Conservation (phyloP, 2,797 vertebrate species). For the Mergus octosetaceus region DNA sequence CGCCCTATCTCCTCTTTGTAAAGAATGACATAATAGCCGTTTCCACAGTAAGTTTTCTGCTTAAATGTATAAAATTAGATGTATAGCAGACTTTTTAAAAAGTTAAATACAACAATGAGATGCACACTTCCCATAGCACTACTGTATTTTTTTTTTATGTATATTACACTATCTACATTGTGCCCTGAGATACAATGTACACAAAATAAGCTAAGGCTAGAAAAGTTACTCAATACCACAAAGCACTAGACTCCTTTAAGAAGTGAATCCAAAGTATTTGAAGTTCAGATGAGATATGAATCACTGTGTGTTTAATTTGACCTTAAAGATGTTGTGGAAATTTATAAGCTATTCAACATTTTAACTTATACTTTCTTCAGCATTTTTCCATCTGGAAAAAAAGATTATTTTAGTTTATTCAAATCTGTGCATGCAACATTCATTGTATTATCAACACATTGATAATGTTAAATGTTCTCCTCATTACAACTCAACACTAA, state of each 20-base stretch:
- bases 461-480: background rate
- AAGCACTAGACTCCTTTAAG: conserved; percentile 3
- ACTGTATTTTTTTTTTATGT: background rate
- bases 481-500: background rate
- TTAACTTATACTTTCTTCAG: background rate
- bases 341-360: background rate
- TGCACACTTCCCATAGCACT: background rate
- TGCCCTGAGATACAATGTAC: background rate
- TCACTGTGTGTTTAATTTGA: conserved; percentile 10
- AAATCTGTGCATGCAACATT: background rate
- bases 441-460: background rate
- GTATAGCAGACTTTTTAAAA: conserved; percentile 20
- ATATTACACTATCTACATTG: background rate
- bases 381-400: too few relatives aligned
- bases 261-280: background rate
- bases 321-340: conserved; percentile 36
- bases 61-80: background rate
- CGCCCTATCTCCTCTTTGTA: background rate
- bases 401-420: background rate
- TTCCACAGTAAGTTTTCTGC: background rate
- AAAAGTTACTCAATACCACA: background rate
- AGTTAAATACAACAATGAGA: background rate
- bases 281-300: background rate
- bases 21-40: background rate
- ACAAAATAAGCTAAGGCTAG: conserved; percentile 5